Evolutionary conservation across 2,888 invertebrate species (phyloP), one percentile per base, ranked within the genome.

Genomic region (Cosmia trapezina): DNA sequence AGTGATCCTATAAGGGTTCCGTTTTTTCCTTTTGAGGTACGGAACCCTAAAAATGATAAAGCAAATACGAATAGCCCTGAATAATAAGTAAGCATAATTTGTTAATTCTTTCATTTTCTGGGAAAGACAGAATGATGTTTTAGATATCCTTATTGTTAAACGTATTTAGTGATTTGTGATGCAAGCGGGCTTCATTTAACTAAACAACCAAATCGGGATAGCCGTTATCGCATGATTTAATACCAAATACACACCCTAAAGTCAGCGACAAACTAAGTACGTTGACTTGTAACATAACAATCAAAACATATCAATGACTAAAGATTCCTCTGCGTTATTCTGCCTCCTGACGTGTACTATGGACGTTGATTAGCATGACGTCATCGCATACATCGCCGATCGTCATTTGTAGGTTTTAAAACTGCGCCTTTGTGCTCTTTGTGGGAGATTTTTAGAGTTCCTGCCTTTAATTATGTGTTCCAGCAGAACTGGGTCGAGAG

Each of bases 391-490:
- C 82, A 47, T 67, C 69, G 47, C 65, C 54, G 76, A 84, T 85
- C 74, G 84, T 80, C 83, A 86, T 88, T 86, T 87, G 83, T 77
- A 84, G 80, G 80, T 86, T 88, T 86, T 83, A 84, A 86, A 86
- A 74, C 77, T 69, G 62, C 63, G 78, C 86, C 87, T 89, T 88
- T 88, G 86, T 89, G 79, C 84, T 86, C 88, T 87, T 88, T 89
- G 90, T 87, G 83, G 80, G 82, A 69, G 78, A 84, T 86, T 87
- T 83, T 86, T 86, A 83, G 83, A 89, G 89, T 91, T 92, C 92
- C 90, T 90, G 90, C 90, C 90, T 93, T 91, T 92, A 93, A 92
- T 92, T 92, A 92, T 91, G 92, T 88, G 89, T 89, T 89, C 83
- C 81, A 82, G 84, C 72, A 84, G 80, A 89, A 87, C 84, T 90